Percentiles rank a stretch among this genome's conserved stretches.
These are phyloP conservation scores for Mactromeris polynyma DNA, from an alignment of 2,888 invertebrate species.

Conservation along the genomic window DNA sequence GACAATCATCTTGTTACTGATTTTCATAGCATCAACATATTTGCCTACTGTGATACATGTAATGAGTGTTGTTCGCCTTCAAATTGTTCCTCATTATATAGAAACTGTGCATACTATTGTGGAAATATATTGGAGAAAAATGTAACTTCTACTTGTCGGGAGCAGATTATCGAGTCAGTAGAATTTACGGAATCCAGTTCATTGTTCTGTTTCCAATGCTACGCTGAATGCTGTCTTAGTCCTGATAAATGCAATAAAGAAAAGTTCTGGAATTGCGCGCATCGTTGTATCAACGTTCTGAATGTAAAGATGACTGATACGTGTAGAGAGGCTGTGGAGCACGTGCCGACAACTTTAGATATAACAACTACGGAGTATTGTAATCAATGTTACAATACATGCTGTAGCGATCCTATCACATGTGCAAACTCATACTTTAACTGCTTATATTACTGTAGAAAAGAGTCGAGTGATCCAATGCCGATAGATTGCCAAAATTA, in stretches of 20 bases:
- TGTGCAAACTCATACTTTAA: background rate
- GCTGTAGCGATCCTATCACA: background rate
- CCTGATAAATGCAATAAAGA: background rate
- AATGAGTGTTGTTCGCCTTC: background rate
- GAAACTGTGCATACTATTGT: background rate
- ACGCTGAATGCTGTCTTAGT: background rate
- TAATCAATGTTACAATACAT: background rate
- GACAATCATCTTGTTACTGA: background rate
- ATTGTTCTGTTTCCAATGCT: background rate
- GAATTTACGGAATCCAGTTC: background rate
- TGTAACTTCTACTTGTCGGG: background rate
- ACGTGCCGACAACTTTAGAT: too few relatives aligned
- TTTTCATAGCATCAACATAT: background rate
- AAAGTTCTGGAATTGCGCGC: background rate
- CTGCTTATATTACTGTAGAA: background rate
- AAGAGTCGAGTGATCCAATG: background rate
- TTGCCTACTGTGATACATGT: background rate
- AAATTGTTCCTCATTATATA: background rate
- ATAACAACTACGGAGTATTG: background rate
- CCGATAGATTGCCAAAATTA: background rate
- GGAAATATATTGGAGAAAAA: background rate
- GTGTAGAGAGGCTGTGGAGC: background rate
- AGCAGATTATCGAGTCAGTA: background rate
- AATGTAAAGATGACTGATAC: background rate
- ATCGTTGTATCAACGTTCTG: background rate